Evolutionary conservation across 2,113 vertebrate species (phyloP).

Genomic region (Odontophorus gujanensis): DNA sequence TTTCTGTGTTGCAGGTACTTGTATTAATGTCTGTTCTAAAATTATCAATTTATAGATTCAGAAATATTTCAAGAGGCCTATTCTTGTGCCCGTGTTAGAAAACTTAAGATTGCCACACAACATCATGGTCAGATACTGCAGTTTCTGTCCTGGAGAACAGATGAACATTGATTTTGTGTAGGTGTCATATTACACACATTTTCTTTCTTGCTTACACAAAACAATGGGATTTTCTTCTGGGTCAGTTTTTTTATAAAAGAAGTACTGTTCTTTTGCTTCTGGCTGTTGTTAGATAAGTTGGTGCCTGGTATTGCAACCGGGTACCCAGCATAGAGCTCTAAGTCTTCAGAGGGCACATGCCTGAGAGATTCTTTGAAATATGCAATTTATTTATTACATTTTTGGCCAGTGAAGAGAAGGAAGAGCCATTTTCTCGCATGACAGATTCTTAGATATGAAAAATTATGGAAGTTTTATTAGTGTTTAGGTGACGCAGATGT

Average conservation of each 20-base stretch:
- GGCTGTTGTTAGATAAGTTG: neutral
- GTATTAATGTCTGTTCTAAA: neutral
- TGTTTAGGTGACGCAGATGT: neutral
- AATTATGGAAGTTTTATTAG: neutral
- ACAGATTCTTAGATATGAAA: neutral
- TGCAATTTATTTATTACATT: neutral
- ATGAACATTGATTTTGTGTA: neutral
- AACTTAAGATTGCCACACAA: neutral
- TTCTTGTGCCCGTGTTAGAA: neutral
- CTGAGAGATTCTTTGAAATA: neutral
- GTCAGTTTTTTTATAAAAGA: neutral
- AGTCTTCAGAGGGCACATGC: neutral
- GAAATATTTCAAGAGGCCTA: neutral
- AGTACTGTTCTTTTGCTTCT: neutral
- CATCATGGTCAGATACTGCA: neutral
- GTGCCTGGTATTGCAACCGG: neutral
- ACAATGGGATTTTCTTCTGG: neutral
- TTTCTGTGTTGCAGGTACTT: neutral
- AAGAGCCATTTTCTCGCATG: neutral
- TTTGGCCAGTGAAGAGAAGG: neutral
- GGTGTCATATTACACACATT: neutral
- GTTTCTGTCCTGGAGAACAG: neutral
- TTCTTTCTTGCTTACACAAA: neutral
- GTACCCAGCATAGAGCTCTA: fast-evolving
- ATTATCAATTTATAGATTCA: neutral